Conservation (phyloP, 2,113 vertebrate species). For the Sorex araneus region DNA sequence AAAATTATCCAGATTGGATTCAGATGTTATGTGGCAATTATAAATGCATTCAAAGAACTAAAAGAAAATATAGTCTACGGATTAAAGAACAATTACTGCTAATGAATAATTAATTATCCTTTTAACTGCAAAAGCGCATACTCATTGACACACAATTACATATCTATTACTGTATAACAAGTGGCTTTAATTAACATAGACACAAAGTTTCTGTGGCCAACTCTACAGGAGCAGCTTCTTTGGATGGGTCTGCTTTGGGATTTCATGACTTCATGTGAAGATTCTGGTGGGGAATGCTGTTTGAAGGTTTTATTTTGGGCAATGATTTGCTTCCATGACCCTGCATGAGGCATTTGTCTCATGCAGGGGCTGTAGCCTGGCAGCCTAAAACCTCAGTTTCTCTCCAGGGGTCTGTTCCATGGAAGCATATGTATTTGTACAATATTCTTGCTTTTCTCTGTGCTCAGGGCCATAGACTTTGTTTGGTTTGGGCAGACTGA, state of each 20-base stretch:
- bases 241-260: neutral
- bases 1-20: neutral
- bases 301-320: neutral
- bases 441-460: neutral
- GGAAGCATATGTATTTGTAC: neutral
- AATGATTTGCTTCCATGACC: neutral
- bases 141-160: neutral
- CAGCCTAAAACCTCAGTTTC: neutral
- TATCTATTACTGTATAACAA: neutral
- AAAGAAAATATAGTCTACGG: neutral
- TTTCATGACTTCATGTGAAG: neutral
- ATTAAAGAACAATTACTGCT: slow-evolving; percentile 14
- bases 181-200: neutral
- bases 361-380: no score
- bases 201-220: neutral
- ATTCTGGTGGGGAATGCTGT: neutral
- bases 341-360: neutral
- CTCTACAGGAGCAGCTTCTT: neutral
- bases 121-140: neutral
- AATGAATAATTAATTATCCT: neutral
- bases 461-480: neutral
- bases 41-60: neutral
- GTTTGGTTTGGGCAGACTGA: neutral
- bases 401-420: neutral
- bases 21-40: neutral